phyloP scores from a whole-genome alignment of 2,797 vertebrate genomes.

The Gorsachius magnificus region DNA sequence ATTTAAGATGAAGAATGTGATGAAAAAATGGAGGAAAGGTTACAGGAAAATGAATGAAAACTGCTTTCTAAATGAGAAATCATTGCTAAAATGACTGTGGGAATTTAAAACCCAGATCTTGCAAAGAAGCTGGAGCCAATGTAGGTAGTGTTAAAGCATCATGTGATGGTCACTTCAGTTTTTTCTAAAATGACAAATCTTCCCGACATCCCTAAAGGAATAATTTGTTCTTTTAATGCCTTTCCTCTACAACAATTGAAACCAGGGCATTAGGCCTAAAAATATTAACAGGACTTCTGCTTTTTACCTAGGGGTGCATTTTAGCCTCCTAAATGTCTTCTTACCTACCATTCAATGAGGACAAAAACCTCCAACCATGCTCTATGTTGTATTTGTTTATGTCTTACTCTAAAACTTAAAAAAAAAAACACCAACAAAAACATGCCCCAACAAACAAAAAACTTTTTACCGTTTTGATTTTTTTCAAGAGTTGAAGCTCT shows the following conservation, averaged over 20 bases:
- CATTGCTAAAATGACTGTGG: background rate
- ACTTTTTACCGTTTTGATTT: background rate
- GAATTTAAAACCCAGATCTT: background rate
- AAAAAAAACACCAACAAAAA: too few species aligned
- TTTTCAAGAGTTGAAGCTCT: background rate
- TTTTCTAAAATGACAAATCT: background rate
- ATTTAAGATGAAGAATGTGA: background rate
- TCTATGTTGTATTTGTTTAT: background rate
- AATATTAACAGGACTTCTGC: background rate
- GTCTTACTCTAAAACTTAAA: background rate
- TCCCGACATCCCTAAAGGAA: background rate
- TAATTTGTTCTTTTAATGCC: background rate
- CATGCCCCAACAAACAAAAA: background rate
- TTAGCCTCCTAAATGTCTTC: background rate
- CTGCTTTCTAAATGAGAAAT: background rate
- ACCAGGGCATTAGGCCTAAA: background rate
- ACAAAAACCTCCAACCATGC: background rate
- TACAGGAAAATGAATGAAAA: background rate
- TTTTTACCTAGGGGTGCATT: background rate
- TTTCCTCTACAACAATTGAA: background rate
- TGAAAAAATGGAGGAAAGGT: background rate
- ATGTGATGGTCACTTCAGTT: background rate
- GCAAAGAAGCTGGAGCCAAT: background rate
- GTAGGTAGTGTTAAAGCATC: background rate
- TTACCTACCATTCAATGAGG: background rate